Evolutionary conservation across 2,113 vertebrate genomes (phyloP).

Genomic region (Neolamprologus caudopunctatus): DNA sequence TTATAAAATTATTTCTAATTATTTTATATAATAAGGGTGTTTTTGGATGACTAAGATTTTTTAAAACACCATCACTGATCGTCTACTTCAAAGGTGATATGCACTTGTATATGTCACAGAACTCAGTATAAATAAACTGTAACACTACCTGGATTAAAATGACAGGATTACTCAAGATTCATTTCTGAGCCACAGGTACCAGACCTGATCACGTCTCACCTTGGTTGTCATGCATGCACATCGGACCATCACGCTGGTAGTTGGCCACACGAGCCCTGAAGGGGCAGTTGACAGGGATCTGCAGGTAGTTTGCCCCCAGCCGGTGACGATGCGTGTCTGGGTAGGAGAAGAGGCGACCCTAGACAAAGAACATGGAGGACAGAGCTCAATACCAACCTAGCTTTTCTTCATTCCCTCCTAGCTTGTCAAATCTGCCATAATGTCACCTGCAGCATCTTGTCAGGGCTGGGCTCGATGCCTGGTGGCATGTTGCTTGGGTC

Average conservation of each 20-base stretch:
- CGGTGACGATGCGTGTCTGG: slow-evolving; percentile 94
- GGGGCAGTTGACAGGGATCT: slow-evolving; percentile 94
- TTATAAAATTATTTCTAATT: background rate
- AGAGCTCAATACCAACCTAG: background rate
- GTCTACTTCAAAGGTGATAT: background rate
- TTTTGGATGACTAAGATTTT: background rate
- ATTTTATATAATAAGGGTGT: background rate
- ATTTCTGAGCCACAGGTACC: background rate
- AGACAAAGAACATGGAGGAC: background rate
- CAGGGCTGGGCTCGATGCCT: slow-evolving; percentile 91
- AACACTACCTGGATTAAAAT: background rate
- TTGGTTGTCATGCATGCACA: slow-evolving; percentile 90
- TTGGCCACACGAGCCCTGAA: slow-evolving; percentile 82
- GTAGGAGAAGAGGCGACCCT: slow-evolving; percentile 94
- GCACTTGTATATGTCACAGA: background rate
- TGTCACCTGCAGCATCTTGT: slow-evolving; percentile 96
- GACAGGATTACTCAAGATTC: background rate
- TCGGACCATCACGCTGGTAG: slow-evolving; percentile 93
- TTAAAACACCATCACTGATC: background rate
- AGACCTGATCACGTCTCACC: slow-evolving; percentile 24
- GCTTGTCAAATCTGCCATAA: background rate
- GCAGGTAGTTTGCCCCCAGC: slow-evolving; percentile 91
- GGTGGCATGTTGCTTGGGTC: slow-evolving; percentile 97
- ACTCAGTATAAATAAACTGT: background rate
- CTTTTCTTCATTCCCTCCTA: background rate